Percentiles rank a stretch among this genome's conserved stretches.
Evolutionary conservation across 2,113 vertebrate genomes (phyloP).

Genomic region (Paralichthys olivaceus): DNA sequence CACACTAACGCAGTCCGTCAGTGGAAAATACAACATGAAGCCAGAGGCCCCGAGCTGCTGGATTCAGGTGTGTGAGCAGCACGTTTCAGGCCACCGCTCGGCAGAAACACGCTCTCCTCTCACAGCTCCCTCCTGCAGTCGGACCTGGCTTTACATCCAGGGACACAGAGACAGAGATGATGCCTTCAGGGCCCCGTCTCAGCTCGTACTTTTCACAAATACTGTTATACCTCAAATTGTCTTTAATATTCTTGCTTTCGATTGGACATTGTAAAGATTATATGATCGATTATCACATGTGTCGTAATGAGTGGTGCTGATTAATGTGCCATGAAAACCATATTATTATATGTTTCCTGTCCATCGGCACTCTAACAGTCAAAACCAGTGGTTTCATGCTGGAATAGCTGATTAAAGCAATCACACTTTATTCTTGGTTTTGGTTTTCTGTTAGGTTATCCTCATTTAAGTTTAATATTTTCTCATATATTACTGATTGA

Average conservation of each 20-base stretch:
- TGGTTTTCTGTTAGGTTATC: not conserved
- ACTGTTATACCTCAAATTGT: not conserved
- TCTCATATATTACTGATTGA: too few relatives aligned
- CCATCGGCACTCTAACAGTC: not conserved
- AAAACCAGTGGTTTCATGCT: not conserved
- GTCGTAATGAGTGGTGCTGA: not conserved
- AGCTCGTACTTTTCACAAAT: constrained; percentile 22
- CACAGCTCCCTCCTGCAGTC: constrained; percentile 62
- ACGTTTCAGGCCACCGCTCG: constrained; percentile 14
- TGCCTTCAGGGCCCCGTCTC: constrained; percentile 49
- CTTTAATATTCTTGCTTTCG: too few relatives aligned
- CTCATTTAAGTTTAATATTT: not conserved
- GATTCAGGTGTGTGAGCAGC: not conserved
- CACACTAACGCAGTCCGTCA: not conserved
- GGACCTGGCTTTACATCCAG: constrained; percentile 42
- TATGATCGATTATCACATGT: not conserved
- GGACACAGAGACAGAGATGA: constrained; percentile 33
- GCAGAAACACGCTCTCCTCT: constrained; percentile 3
- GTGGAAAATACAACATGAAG: not conserved
- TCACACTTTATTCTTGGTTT: not conserved
- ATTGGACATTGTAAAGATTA: not conserved
- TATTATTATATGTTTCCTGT: not conserved
- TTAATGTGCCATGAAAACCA: too few relatives aligned
- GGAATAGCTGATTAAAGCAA: not conserved
- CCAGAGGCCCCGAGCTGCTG: constrained; percentile 10